A percentile compares a stretch with the other conserved stretches of the same genome.
phyloP scores from a whole-genome alignment of 2,797 vertebrate genomes.

The Poecilia velifera region DNA sequence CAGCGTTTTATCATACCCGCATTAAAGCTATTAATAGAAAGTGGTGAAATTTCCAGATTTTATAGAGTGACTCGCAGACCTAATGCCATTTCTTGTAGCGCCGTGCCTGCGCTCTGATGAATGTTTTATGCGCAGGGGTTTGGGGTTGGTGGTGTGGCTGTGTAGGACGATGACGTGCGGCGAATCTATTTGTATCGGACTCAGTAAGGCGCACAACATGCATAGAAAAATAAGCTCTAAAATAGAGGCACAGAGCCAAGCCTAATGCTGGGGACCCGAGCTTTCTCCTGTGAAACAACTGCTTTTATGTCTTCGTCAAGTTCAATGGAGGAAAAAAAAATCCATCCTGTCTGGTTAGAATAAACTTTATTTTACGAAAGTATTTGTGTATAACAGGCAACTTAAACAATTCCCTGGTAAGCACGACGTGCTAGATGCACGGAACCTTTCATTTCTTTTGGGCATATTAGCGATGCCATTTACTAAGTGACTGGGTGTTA shows the following conservation, averaged over 20 bases:
- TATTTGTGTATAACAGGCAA: background rate
- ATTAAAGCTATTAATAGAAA: conserved; percentile 15
- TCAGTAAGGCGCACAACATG: conserved; percentile 71
- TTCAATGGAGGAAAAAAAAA: background rate
- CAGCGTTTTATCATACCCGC: background rate
- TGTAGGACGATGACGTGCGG: conserved; percentile 85
- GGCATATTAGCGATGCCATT: conserved; percentile 24
- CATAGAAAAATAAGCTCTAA: conserved; percentile 48
- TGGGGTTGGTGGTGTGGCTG: conserved; percentile 75
- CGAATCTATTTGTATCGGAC: conserved; percentile 88
- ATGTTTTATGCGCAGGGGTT: conserved; percentile 91
- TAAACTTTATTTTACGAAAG: conserved; percentile 3
- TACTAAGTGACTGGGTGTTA: conserved; percentile 22
- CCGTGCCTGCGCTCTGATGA: conserved; percentile 80
- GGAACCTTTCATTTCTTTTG: conserved; percentile 5
- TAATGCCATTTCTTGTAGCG: conserved; percentile 58
- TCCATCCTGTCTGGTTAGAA: conserved; percentile 23
- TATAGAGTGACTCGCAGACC: conserved; percentile 26
- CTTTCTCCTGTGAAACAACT: conserved; percentile 20
- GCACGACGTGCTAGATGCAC: background rate
- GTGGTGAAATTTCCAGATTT: conserved; percentile 15
- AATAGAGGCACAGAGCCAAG: conserved; percentile 36
- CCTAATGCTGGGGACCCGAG: conserved; percentile 29
- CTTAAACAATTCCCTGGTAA: too few relatives aligned
- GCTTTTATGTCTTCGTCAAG: conserved; percentile 17